These are phyloP conservation scores for Teleiodes luculella DNA, from an alignment of 2,888 invertebrate species.

Conservation along the genomic window DNA sequence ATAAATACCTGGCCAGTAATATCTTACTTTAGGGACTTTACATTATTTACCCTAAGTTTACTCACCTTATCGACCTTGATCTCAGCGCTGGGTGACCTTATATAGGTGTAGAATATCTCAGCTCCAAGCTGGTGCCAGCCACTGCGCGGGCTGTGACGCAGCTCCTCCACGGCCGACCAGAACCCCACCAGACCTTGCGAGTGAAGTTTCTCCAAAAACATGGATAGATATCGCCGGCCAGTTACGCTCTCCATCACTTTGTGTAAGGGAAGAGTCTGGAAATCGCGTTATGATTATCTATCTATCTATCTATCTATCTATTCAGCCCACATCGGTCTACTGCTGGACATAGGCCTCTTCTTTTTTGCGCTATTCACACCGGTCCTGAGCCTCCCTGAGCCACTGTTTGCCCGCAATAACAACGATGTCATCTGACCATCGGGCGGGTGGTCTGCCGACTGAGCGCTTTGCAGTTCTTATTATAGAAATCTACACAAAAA, in stretches of 20 bases:
- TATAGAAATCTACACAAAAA: no score
- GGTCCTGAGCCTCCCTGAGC: no score
- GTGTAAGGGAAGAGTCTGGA: constrained; percentile 83
- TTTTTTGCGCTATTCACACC: no score
- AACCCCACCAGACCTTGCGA: constrained; percentile 91
- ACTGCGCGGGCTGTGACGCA: constrained; percentile 85
- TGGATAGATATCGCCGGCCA: constrained; percentile 88
- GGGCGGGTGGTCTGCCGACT: no score
- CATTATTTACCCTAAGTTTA: background rate
- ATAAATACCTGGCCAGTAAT: no score
- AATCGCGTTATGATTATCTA: no score
- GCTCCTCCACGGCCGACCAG: constrained; percentile 91
- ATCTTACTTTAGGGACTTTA: background rate
- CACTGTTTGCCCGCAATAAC: no score
- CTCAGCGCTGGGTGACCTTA: constrained; percentile 88
- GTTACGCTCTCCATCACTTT: constrained; percentile 87
- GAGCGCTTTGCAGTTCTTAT: no score
- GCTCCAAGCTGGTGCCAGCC: constrained; percentile 92
- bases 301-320: no score
- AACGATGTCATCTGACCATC: no score
- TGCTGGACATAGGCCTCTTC: no score
- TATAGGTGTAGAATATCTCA: constrained; percentile 94
- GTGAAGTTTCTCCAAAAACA: constrained; percentile 89
- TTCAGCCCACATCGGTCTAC: no score
- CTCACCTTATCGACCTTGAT: constrained; percentile 87